Percentiles rank a stretch among this genome's conserved stretches.
phyloP scores from a whole-genome alignment of 2,113 vertebrate species.

The Pagrus major region DNA sequence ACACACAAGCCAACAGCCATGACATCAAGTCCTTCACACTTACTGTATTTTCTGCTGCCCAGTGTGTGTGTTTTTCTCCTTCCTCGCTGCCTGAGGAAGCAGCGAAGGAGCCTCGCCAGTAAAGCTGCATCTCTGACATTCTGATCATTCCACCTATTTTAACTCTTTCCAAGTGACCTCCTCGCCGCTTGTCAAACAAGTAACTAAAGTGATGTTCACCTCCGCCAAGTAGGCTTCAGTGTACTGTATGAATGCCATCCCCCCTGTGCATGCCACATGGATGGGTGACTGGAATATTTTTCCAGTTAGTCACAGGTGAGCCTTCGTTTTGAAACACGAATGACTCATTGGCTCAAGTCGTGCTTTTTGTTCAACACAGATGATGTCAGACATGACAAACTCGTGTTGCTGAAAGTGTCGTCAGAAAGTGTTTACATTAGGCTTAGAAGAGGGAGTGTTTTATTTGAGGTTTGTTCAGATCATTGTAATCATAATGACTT shows the following conservation, averaged over 20 bases:
- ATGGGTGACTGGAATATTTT: slow-evolving; percentile 52
- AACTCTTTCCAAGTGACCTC: slow-evolving; percentile 63
- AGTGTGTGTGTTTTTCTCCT: no score
- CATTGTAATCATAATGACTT: not conserved
- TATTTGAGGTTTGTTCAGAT: not conserved
- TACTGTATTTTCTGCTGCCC: not conserved
- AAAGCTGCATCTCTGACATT: slow-evolving; percentile 77
- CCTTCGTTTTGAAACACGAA: not conserved
- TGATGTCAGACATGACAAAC: slow-evolving; percentile 9
- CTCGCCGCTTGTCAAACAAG: slow-evolving; percentile 52
- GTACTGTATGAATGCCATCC: not conserved
- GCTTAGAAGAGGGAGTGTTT: slow-evolving; percentile 5
- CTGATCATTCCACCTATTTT: slow-evolving; percentile 77
- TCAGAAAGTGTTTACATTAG: slow-evolving; percentile 31
- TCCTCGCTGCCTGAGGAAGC: slow-evolving; percentile 48
- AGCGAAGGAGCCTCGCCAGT: slow-evolving; percentile 44
- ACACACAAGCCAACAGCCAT: not conserved
- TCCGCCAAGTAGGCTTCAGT: not conserved
- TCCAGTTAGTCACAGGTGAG: slow-evolving; percentile 55
- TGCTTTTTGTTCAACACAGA: not conserved
- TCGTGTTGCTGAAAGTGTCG: not conserved
- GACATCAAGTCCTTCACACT: not conserved
- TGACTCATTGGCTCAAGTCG: slow-evolving; percentile 27
- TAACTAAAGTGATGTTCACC: not conserved
- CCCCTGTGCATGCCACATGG: not conserved